These are phyloP conservation scores for Nerophis ophidion DNA, from an alignment of 2,113 vertebrate genomes.

Conservation along the genomic window DNA sequence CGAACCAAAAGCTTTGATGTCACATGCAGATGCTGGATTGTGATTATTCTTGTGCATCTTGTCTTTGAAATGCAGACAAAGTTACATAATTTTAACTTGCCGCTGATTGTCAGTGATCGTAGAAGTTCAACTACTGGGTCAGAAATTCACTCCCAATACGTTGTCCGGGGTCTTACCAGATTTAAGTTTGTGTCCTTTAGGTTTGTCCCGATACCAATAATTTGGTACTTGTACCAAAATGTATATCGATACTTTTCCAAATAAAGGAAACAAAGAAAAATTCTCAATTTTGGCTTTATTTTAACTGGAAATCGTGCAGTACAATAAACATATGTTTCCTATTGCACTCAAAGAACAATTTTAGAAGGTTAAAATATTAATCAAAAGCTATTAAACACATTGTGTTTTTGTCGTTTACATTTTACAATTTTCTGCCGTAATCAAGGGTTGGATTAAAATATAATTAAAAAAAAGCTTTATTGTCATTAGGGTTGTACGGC, in stretches of 20 bases:
- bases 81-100: conserved; percentile 69
- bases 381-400: no score
- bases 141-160: conserved; percentile 38
- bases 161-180: conserved; percentile 40
- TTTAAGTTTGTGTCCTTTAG: conserved; percentile 37
- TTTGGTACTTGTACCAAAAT: background rate
- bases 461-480: no score
- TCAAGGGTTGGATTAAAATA: conserved; percentile 15
- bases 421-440: conserved; percentile 36
- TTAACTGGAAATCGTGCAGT: no score
- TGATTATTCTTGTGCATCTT: conserved; percentile 66
- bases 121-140: conserved; percentile 27
- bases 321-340: no score
- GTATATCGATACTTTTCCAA: background rate
- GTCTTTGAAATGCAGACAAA: conserved; percentile 68
- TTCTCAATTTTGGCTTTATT: no score
- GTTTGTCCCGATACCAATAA: background rate
- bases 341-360: no score
- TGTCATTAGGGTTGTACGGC: no score
- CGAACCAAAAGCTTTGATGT: conserved; percentile 56
- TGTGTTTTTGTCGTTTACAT: no score
- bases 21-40: conserved; percentile 66
- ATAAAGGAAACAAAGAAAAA: no score
- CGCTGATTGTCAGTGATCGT: conserved; percentile 24
- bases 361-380: no score